Conservation (phyloP, 1,140 invertebrate species). For the Samia ricini region DNA sequence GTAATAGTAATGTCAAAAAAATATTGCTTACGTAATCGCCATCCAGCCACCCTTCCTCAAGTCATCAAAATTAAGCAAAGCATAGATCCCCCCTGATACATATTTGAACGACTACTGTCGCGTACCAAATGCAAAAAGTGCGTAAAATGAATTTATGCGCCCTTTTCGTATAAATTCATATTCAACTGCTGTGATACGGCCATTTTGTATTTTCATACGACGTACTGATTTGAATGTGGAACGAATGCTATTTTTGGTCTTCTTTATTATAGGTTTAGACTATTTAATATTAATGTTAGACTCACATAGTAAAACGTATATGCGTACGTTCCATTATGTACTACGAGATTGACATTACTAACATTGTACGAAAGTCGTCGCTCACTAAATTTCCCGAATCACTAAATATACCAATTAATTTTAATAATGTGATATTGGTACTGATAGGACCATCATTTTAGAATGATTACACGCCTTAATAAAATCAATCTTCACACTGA, state of each 20-base stretch:
- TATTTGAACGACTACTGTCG: no score
- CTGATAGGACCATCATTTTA: background rate
- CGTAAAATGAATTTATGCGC: no score
- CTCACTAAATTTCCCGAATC: background rate
- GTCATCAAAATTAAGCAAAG: no score
- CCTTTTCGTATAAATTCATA: no score
- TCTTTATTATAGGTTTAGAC: background rate
- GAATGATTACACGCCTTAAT: background rate
- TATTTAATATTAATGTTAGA: background rate
- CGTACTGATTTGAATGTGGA: background rate
- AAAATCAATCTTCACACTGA: background rate
- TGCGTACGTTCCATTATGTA: background rate
- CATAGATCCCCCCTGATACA: no score
- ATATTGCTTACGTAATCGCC: no score
- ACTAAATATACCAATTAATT: background rate
- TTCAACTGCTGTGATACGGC: no score
- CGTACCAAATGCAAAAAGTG: no score
- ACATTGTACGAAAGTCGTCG: background rate
- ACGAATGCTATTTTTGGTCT: background rate
- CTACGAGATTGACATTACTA: background rate
- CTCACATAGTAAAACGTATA: background rate
- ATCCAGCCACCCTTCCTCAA: no score
- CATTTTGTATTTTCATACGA: no score
- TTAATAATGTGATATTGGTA: background rate
- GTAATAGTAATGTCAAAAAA: no score